phyloP scores from a whole-genome alignment of 1,140 invertebrate genomes.

The Drusus annulatus region DNA sequence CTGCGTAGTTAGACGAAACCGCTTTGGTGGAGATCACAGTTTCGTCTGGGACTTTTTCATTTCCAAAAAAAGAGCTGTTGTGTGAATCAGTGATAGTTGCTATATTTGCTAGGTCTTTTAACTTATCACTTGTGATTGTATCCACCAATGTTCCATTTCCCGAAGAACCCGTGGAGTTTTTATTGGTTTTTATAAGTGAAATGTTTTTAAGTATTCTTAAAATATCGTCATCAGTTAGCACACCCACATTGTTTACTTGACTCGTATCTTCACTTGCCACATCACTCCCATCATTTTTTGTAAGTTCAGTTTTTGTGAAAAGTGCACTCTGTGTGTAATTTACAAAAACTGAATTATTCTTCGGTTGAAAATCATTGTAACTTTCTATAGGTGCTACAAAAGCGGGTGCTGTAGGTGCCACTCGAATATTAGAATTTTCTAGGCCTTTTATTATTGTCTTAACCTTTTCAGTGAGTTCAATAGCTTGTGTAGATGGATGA shows the following conservation, averaged over 20 bases:
- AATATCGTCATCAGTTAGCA: slow-evolving; percentile 46
- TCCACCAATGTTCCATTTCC: slow-evolving; percentile 3
- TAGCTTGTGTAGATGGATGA: slow-evolving; percentile 55
- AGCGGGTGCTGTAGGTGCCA: slow-evolving; percentile 33
- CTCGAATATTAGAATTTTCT: slow-evolving; percentile 18
- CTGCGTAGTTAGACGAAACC: slow-evolving; percentile 71
- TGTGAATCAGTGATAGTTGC: slow-evolving; percentile 69
- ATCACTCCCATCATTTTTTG: neutral
- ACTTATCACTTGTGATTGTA: slow-evolving; percentile 66
- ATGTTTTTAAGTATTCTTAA: slow-evolving; percentile 50
- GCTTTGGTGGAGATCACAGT: slow-evolving; percentile 73
- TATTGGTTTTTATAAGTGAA: slow-evolving; percentile 23
- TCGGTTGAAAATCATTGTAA: slow-evolving; percentile 38
- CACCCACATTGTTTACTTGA: neutral
- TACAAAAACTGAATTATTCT: slow-evolving; percentile 7
- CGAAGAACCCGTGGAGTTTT: slow-evolving; percentile 20
- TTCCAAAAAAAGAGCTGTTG: slow-evolving; percentile 68
- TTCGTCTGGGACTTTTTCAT: slow-evolving; percentile 61
- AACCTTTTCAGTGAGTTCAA: slow-evolving; percentile 52
- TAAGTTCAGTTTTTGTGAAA: neutral
- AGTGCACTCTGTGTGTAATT: neutral
- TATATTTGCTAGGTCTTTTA: slow-evolving; percentile 70
- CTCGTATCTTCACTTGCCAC: neutral
- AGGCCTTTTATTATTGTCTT: slow-evolving; percentile 51
- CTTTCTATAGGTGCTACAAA: slow-evolving; percentile 45